Conservation (phyloP, 2,797 vertebrate genomes). For the Sternotherus odoratus region DNA sequence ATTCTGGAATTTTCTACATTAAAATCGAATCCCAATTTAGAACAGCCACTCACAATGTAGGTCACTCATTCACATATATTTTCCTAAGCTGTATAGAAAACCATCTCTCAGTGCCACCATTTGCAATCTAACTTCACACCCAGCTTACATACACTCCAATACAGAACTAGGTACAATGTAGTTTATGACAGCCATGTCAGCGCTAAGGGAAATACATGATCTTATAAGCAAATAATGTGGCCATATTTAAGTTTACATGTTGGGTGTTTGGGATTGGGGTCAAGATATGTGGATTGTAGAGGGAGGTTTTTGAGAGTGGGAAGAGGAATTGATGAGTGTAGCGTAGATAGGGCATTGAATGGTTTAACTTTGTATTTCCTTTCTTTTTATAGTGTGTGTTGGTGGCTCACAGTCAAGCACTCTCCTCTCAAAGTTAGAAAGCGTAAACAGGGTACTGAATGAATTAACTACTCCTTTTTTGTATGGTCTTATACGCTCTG, state of each 20-base stretch:
- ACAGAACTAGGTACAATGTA: not conserved
- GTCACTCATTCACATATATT: not conserved
- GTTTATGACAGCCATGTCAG: not conserved
- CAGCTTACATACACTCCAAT: not conserved
- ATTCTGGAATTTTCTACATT: rapidly evolving
- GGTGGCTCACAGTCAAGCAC: not conserved
- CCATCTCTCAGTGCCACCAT: not conserved
- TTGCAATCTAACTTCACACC: not conserved
- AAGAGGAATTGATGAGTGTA: not conserved
- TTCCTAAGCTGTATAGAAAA: not conserved
- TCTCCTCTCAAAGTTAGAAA: not conserved
- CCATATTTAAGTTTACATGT: not conserved
- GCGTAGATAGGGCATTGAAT: not conserved
- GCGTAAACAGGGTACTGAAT: not conserved
- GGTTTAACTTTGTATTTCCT: not conserved
- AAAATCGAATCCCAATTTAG: not conserved
- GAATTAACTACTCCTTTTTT: not conserved
- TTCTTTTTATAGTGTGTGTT: not conserved
- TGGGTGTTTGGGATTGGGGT: not conserved
- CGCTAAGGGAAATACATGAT: not conserved
- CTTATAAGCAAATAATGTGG: not conserved
- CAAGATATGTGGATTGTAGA: not conserved
- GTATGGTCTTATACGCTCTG: not conserved
- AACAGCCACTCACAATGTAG: not conserved
- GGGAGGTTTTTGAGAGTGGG: not conserved